phyloP scores from a whole-genome alignment of 1,140 invertebrate species.

The Nomia melanderi region DNA sequence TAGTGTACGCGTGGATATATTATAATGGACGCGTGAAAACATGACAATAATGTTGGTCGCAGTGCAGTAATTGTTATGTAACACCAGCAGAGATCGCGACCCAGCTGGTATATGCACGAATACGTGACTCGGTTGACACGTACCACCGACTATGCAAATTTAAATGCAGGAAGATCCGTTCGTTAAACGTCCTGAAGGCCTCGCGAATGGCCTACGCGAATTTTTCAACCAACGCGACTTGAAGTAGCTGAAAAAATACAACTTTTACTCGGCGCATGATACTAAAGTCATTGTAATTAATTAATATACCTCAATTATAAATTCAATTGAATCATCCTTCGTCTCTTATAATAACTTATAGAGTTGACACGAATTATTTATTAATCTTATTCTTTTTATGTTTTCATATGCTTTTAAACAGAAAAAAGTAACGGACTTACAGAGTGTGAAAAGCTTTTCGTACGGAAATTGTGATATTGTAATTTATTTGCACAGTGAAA shows the following conservation, averaged over 20 bases:
- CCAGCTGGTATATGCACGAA: constrained; percentile 43
- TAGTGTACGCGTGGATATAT: constrained; percentile 13
- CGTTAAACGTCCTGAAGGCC: constrained; percentile 66
- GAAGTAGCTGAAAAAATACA: neutral
- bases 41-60: constrained; percentile 4
- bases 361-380: too few relatives aligned
- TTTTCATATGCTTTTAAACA: too few relatives aligned
- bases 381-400: too few relatives aligned
- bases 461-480: too few relatives aligned
- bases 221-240: constrained; percentile 45
- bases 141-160: constrained; percentile 73
- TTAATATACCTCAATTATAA: neutral
- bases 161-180: constrained; percentile 75
- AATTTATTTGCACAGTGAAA: too few relatives aligned
- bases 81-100: constrained; percentile 61
- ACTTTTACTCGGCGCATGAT: neutral
- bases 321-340: too few relatives aligned
- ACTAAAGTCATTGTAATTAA: neutral
- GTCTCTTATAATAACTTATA: too few relatives aligned
- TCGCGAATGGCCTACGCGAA: constrained; percentile 48
- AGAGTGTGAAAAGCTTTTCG: too few relatives aligned
- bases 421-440: too few relatives aligned
- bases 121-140: constrained; percentile 54
- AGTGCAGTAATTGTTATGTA: constrained; percentile 64
- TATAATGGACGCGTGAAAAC: constrained; percentile 33